Conservation (phyloP, 2,797 vertebrate genomes). For the Mormyrops attenuatus region DNA sequence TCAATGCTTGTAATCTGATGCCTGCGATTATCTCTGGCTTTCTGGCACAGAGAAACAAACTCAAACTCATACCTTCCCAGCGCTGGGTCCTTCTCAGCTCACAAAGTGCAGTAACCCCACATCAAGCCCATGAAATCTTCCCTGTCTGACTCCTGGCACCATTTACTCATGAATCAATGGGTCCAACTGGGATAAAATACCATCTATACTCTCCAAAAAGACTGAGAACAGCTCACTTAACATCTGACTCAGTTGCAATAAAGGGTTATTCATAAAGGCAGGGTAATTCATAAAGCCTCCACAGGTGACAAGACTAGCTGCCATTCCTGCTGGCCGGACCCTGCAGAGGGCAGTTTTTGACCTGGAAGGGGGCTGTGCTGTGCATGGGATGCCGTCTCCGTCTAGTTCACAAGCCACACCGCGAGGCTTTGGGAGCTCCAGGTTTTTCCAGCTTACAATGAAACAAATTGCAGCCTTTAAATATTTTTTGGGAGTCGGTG, state of each 20-base stretch:
- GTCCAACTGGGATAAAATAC: not conserved
- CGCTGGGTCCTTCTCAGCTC: not conserved
- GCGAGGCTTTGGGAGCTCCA: not conserved
- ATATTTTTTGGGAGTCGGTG: not conserved
- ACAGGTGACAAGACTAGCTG: not conserved
- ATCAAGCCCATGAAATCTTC: not conserved
- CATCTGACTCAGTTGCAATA: not conserved
- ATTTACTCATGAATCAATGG: not conserved
- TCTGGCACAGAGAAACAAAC: not conserved
- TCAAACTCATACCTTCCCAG: not conserved
- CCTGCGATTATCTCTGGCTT: not conserved
- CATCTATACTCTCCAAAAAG: not conserved
- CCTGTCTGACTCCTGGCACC: not conserved
- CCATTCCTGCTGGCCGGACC: not conserved
- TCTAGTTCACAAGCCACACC: not conserved
- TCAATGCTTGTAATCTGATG: not conserved
- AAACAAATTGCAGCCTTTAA: not conserved
- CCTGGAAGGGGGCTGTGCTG: not conserved
- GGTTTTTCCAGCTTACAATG: not conserved
- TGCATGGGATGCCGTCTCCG: not conserved
- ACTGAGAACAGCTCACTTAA: not conserved
- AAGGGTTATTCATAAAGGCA: not conserved
- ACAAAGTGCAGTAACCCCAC: not conserved
- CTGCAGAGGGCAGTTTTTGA: not conserved
- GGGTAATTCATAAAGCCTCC: not conserved